These are phyloP conservation scores for Cotesia vestalis DNA, from an alignment of 1,140 invertebrate species.

Conservation along the genomic window DNA sequence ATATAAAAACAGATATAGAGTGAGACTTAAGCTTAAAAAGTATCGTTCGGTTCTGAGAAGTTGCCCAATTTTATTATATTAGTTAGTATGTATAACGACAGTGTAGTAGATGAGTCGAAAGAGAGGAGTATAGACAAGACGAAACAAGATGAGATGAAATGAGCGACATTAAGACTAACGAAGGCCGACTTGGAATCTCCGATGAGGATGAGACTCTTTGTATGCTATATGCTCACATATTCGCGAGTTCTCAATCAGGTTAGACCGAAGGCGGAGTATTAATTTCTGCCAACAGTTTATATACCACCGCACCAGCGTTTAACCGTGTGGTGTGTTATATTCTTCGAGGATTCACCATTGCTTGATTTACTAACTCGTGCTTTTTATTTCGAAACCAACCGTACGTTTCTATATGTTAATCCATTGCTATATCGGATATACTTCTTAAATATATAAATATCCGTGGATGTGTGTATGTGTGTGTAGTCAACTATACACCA, in stretches of 20 bases:
- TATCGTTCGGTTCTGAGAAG: conserved; percentile 30
- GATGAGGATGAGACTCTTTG: too few species aligned
- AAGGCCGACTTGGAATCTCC: conserved; percentile 41
- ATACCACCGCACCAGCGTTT: conserved; percentile 14
- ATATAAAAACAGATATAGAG: not conserved
- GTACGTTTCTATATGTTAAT: conserved; percentile 65
- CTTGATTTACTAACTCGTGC: conserved; percentile 64
- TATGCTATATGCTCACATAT: conserved; percentile 1
- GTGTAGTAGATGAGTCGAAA: too few species aligned
- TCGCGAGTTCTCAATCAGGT: conserved; percentile 34
- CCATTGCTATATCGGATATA: conserved; percentile 58
- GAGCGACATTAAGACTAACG: conserved; percentile 50
- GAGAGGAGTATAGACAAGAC: too few species aligned
- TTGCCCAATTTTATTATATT: conserved; percentile 31
- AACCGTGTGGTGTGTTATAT: conserved; percentile 46
- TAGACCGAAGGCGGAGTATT: conserved; percentile 48
- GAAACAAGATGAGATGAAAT: conserved; percentile 19
- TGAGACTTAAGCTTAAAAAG: conserved; percentile 7
- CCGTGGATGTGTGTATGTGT: conserved; percentile 1
- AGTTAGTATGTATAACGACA: conserved; percentile 1
- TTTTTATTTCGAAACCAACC: conserved; percentile 48
- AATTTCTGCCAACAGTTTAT: conserved; percentile 49
- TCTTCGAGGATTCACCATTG: conserved; percentile 31
- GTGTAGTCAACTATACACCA: conserved; percentile 2
- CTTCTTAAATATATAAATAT: conserved; percentile 42